Evolutionary conservation across 2,113 vertebrate genomes (phyloP).

Genomic region (Pangasianodon gigas): DNA sequence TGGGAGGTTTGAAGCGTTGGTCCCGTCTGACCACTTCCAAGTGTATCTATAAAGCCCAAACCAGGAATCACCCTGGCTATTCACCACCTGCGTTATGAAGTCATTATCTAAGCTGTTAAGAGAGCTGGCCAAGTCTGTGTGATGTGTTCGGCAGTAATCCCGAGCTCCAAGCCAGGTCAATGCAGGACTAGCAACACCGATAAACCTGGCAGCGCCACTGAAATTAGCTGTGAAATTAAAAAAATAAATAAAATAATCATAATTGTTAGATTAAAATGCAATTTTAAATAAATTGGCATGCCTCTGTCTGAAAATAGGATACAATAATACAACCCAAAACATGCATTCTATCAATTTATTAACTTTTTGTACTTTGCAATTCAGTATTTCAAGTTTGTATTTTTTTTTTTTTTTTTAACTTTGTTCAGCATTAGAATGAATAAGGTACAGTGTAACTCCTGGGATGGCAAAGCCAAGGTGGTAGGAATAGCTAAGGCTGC

Average conservation of each 20-base stretch:
- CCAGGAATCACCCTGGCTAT: background rate
- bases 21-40: conserved; percentile 26
- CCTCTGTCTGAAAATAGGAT: background rate
- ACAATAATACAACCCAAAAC: background rate
- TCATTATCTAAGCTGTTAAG: background rate
- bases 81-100: accelerated
- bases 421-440: background rate
- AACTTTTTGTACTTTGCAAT: background rate
- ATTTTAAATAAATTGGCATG: background rate
- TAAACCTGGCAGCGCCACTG: background rate
- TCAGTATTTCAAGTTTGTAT: background rate
- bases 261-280: background rate
- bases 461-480: background rate
- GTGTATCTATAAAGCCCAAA: conserved; percentile 12
- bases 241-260: background rate
- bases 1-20: background rate
- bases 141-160: background rate
- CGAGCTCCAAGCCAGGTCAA: background rate
- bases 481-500: too few species aligned
- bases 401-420: too few species aligned
- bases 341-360: too few species aligned
- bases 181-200: background rate
- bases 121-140: conserved; percentile 11
- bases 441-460: background rate
- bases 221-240: background rate